These are phyloP conservation scores for Heterotis niloticus DNA, from an alignment of 2,113 vertebrate species.

Conservation along the genomic window DNA sequence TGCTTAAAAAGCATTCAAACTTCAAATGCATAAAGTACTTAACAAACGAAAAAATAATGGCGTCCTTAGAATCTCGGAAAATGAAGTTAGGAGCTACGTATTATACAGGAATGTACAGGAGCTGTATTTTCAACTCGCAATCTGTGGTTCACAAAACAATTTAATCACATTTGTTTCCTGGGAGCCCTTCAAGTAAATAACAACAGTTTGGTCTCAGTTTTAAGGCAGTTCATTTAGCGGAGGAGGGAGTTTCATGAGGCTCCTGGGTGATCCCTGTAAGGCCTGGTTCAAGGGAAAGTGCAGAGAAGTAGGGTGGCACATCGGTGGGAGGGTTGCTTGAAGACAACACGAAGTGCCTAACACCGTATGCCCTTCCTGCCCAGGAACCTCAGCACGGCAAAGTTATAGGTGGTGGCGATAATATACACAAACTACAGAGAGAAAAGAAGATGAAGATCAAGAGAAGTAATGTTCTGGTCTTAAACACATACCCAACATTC, in stretches of 20 bases:
- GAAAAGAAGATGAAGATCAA: neutral
- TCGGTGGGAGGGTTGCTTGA: conserved; percentile 32
- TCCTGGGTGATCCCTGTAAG: conserved; percentile 29
- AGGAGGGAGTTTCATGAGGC: conserved; percentile 38
- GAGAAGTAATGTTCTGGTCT: neutral
- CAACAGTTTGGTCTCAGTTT: neutral
- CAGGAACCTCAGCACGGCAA: conserved; percentile 89
- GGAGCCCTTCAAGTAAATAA: conserved; percentile 21
- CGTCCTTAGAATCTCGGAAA: neutral
- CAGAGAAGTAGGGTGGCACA: conserved; percentile 30
- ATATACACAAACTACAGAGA: conserved; percentile 82
- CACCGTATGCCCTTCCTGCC: conserved; percentile 85
- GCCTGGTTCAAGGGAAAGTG: conserved; percentile 24
- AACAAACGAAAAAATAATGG: neutral
- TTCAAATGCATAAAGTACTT: neutral
- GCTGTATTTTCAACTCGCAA: conserved; percentile 20
- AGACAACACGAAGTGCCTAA: conserved; percentile 53
- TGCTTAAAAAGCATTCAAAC: neutral
- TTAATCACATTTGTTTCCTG: conserved; percentile 15
- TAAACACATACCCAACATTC: neutral
- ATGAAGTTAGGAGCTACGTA: neutral
- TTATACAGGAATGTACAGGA: conserved; percentile 15
- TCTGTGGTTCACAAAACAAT: conserved; percentile 17
- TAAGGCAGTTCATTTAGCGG: conserved; percentile 4
- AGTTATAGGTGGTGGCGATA: conserved; percentile 93